These are phyloP conservation scores for Metopolophium dirhodum DNA, from an alignment of 1,140 invertebrate genomes.

Conservation along the genomic window DNA sequence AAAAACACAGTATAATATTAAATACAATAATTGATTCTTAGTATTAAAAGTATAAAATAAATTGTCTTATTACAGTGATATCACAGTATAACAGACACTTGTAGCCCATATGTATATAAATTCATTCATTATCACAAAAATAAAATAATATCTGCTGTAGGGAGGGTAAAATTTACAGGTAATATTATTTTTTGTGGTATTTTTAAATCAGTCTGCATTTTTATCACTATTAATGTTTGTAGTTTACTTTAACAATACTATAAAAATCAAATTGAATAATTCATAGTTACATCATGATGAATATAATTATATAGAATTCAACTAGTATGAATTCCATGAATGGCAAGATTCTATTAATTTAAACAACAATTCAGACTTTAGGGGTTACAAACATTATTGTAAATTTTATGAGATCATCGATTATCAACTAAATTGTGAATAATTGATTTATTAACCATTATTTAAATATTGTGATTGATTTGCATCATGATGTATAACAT, in stretches of 20 bases:
- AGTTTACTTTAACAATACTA: neutral
- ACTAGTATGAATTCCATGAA: conserved; percentile 24
- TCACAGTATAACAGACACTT: neutral
- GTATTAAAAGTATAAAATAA: neutral
- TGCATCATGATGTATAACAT: neutral
- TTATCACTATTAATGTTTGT: neutral
- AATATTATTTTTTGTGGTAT: neutral
- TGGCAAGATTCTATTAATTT: conserved; percentile 22
- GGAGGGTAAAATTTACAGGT: neutral
- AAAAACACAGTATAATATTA: neutral
- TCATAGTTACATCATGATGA: neutral
- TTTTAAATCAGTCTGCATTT: neutral
- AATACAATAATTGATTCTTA: neutral
- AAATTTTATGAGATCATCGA: conserved; percentile 32
- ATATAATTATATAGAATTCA: neutral
- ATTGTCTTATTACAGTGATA: neutral
- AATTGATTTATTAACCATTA: neutral
- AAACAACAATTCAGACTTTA: conserved; percentile 16
- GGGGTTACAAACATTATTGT: neutral
- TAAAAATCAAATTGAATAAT: neutral
- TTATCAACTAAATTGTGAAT: neutral
- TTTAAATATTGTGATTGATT: conserved; percentile 23
- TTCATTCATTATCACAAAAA: neutral
- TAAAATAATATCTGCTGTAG: neutral
- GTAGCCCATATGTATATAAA: neutral